Percentiles rank a stretch among this genome's conserved stretches.
Evolutionary conservation across 1,140 invertebrate genomes (phyloP).

Genomic region (Mesaphorura yosii): DNA sequence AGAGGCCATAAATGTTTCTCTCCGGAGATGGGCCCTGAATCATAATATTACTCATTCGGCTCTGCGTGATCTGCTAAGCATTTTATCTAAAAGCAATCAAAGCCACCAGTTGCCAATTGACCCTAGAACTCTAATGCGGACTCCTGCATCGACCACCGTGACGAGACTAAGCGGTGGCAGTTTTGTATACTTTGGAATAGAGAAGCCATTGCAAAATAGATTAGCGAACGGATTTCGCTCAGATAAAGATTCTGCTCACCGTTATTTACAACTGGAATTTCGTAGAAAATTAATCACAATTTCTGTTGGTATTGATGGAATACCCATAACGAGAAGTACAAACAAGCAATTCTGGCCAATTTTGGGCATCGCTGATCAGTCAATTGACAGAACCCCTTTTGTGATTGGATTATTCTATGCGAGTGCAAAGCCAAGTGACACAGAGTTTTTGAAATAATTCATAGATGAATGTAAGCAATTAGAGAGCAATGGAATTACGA

Average conservation of each 20-base stretch:
- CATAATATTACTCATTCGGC: slow-evolving; percentile 4
- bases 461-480: background rate
- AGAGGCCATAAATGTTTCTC: background rate
- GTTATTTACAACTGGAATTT: background rate
- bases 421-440: background rate
- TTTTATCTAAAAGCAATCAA: background rate
- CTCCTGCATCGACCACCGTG: background rate
- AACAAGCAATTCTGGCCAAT: slow-evolving; percentile 32
- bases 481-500: background rate
- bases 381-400: slow-evolving; percentile 29
- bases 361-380: slow-evolving; percentile 25
- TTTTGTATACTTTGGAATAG: slow-evolving; percentile 1
- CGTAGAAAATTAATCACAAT: background rate
- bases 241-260: background rate
- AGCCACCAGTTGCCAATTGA: background rate
- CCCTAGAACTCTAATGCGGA: background rate
- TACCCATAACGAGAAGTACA: slow-evolving; percentile 17
- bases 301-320: slow-evolving; percentile 15
- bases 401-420: slow-evolving; percentile 23
- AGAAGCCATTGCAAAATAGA: background rate
- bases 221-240: background rate
- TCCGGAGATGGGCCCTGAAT: background rate
- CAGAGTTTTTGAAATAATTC: slow-evolving; percentile 10
- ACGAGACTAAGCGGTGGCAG: background rate
- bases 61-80: background rate